Evolutionary conservation across 2,797 vertebrate species (phyloP), one percentile per base, ranked within the genome.

Genomic region (Xenopus petersii): DNA sequence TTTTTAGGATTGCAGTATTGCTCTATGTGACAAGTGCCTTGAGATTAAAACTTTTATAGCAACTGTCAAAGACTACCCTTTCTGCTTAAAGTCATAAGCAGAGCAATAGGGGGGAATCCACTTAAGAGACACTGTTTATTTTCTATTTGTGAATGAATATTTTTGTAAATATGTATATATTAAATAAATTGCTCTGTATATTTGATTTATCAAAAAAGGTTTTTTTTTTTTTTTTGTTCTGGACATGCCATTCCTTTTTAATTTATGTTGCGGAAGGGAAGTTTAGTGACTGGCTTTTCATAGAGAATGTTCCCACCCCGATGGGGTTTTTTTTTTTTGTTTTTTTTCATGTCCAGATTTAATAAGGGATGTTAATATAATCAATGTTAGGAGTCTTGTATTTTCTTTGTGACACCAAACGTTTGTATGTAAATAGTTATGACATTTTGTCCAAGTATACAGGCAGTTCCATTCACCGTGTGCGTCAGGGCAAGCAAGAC

Each of bases 11-110:
- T 89, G 92, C 93, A 93, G 94, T 91, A 90, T 92, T 89, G 95
- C 92, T 93, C 94, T 95, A 92, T 89, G 93, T 92, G 93, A 94
- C 93, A 98, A 98, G 96, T 98, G 96, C 96, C 96, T 99, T 97
- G 89, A 92, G 87, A 89, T 85, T 81, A 93, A 30, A 90, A 87
- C 83, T 83, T 87, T 86, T 89, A 87, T 88, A 79, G 87, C 89
- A 83, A 84, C 89, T 85, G 88, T 87, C 88, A 84, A 88, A 90
- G 75, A 82, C 79, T 83, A 93, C 92, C 85, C 85, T 84, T 60
- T 87, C 89, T 84, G 87, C 82, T 81, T 81, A 83, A 81, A 81
- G 83, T 78, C 79, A 3, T n/a, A 69, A 61, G 71, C 82, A 86
- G 84, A 86, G 84, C 81, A 82, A 67, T 84, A 85, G 73, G 83